phyloP scores from a whole-genome alignment of 2,797 vertebrate genomes.

The Gymnothorax javanicus region DNA sequence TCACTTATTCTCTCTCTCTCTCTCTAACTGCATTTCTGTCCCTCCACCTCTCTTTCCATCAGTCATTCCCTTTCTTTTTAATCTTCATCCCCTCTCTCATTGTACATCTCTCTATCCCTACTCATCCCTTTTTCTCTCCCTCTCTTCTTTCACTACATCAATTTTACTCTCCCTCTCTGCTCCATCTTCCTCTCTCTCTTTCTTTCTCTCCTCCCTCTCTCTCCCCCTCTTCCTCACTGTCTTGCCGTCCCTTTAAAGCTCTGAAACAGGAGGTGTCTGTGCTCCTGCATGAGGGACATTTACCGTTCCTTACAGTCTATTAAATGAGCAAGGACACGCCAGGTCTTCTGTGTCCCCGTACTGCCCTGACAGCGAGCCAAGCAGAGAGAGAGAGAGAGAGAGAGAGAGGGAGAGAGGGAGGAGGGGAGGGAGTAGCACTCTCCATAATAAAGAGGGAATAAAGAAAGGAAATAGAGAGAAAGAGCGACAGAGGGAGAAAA shows the following conservation, averaged over 20 bases:
- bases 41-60: neutral
- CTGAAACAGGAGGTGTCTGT: neutral
- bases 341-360: slow-evolving; percentile 13
- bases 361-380: slow-evolving; percentile 38
- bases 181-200: neutral
- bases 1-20: neutral
- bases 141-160: too few relatives aligned
- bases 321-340: slow-evolving; percentile 29
- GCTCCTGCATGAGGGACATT: neutral
- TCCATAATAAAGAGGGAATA: slow-evolving; percentile 45
- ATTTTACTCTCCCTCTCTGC: neutral
- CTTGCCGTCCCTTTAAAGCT: neutral
- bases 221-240: neutral
- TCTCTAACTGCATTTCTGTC: neutral
- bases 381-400: too few relatives aligned
- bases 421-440: slow-evolving; percentile 39
- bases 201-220: too few relatives aligned
- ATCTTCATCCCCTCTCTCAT: too few relatives aligned
- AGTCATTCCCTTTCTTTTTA: too few relatives aligned
- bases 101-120: too few relatives aligned
- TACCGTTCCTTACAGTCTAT: slow-evolving; percentile 25
- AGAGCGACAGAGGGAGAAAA: slow-evolving; percentile 14
- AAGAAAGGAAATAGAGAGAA: neutral
- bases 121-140: too few relatives aligned
- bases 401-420: too few relatives aligned